Evolutionary conservation across 2,797 vertebrate genomes (phyloP).

Genomic region (Pelodytes ibericus): DNA sequence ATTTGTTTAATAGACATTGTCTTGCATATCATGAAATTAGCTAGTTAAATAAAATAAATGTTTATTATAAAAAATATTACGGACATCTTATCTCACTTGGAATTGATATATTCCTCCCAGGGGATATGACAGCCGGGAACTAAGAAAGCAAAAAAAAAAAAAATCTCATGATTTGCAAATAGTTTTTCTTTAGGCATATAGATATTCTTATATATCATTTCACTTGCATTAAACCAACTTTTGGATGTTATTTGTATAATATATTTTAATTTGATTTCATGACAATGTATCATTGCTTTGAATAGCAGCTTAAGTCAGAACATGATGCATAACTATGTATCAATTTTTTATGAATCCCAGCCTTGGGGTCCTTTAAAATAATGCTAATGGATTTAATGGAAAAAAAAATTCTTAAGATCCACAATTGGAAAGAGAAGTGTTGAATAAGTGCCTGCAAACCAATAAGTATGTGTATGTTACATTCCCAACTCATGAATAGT

Average conservation of each 20-base stretch:
- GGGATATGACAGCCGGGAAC: background rate
- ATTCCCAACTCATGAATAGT: slow-evolving; percentile 28
- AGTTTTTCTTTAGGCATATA: background rate
- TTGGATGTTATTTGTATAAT: background rate
- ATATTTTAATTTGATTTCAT: background rate
- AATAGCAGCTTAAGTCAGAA: slow-evolving; percentile 9
- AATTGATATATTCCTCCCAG: background rate
- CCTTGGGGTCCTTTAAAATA: slow-evolving; percentile 20
- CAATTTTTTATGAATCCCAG: slow-evolving; percentile 30
- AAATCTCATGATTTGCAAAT: background rate
- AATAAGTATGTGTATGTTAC: slow-evolving; percentile 1
- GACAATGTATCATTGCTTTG: background rate
- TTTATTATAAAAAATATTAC: background rate
- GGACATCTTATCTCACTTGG: background rate
- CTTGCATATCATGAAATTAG: too few relatives aligned
- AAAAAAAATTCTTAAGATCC: slow-evolving; percentile 28
- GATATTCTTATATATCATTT: background rate
- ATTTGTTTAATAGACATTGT: too few relatives aligned
- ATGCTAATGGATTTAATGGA: slow-evolving; percentile 30
- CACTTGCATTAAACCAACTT: background rate
- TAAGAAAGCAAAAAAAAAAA: background rate
- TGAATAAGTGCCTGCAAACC: slow-evolving; percentile 1
- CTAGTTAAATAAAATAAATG: background rate
- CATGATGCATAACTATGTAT: slow-evolving; percentile 1
- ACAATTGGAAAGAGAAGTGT: background rate